phyloP scores from a whole-genome alignment of 2,113 vertebrate species.

The Leucosticte australis region DNA sequence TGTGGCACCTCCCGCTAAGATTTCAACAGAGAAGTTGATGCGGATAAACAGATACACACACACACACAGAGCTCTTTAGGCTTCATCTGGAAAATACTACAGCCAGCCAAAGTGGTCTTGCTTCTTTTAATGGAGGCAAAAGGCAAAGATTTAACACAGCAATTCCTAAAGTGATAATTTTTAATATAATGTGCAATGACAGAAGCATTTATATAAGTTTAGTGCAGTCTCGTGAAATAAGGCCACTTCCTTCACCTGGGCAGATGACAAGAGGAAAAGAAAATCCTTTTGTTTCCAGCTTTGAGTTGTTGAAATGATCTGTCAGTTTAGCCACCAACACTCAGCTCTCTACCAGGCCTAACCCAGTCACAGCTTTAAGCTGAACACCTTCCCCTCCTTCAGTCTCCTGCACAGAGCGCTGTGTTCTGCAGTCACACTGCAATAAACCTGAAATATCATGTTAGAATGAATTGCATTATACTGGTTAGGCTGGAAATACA shows the following conservation, averaged over 20 bases:
- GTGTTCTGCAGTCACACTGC: neutral
- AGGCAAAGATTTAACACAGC: neutral
- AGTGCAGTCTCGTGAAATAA: neutral
- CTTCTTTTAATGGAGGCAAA: neutral
- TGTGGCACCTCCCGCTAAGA: fast-evolving
- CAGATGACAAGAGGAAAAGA: neutral
- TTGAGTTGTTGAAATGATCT: neutral
- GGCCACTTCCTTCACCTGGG: neutral
- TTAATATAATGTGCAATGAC: neutral
- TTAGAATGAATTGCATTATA: constrained; percentile 42
- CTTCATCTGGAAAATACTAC: neutral
- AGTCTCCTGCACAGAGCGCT: neutral
- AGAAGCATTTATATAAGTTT: neutral
- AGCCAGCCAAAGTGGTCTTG: neutral
- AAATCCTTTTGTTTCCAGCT: neutral
- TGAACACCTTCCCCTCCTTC: neutral
- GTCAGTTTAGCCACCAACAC: neutral
- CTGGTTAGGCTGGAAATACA: constrained; percentile 56
- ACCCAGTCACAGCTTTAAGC: neutral
- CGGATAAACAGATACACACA: neutral
- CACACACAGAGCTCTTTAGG: neutral
- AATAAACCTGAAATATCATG: constrained; percentile 46
- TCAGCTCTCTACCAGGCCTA: neutral
- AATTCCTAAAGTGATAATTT: neutral
- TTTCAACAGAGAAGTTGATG: neutral